Percentiles rank a stretch among this genome's conserved stretches.
phyloP scores from a whole-genome alignment of 2,113 vertebrate genomes.

The Forbesichthys papilliferus region DNA sequence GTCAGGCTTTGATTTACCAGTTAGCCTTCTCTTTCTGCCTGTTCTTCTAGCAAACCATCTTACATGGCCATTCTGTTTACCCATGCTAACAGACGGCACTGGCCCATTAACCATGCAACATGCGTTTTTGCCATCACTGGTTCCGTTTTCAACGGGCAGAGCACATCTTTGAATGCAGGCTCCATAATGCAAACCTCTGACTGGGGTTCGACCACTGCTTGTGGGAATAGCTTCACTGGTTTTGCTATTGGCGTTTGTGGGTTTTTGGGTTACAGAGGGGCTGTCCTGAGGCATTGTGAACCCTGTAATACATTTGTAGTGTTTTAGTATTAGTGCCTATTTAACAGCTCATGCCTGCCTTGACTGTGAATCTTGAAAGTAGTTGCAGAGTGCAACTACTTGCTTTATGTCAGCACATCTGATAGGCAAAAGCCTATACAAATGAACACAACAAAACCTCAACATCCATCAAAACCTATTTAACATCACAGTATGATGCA shows the following conservation, averaged over 20 bases:
- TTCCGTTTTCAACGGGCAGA: constrained; percentile 1
- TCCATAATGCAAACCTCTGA: constrained; percentile 24
- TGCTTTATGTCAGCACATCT: too few relatives aligned
- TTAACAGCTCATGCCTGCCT: too few relatives aligned
- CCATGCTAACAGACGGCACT: constrained; percentile 12
- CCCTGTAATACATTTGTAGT: constrained; percentile 22
- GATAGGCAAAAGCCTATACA: too few relatives aligned
- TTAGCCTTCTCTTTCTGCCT: neutral
- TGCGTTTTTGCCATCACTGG: constrained; percentile 3
- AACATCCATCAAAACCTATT: too few relatives aligned
- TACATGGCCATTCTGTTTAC: neutral
- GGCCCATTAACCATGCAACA: constrained; percentile 19
- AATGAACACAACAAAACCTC: too few relatives aligned
- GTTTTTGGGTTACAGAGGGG: constrained; percentile 2
- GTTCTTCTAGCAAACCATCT: neutral
- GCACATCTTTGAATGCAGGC: neutral
- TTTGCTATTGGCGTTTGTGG: neutral
- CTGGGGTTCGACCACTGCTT: neutral
- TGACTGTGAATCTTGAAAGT: too few relatives aligned
- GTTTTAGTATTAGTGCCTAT: too few relatives aligned
- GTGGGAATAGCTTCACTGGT: neutral
- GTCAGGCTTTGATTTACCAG: constrained; percentile 1
- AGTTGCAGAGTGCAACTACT: too few relatives aligned
- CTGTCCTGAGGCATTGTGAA: constrained; percentile 37
- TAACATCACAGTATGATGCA: too few relatives aligned